Evolutionary conservation across 64 coral and sea anemone species (phyloP).

Genomic region (Porites lutea): DNA sequence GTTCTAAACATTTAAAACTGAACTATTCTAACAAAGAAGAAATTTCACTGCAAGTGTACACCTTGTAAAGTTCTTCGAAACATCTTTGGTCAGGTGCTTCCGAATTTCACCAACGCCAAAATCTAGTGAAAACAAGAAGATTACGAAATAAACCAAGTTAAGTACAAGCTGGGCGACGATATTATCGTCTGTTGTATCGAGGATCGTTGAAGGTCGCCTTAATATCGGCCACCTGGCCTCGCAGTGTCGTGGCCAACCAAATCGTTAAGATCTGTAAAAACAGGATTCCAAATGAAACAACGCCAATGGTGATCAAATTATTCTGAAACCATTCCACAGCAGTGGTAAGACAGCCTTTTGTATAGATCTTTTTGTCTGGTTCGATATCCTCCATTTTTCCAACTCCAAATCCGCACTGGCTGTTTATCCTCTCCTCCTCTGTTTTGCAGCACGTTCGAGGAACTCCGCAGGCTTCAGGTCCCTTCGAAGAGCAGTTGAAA

Average conservation of each 20-base stretch:
- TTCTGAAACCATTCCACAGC: constrained; percentile 26
- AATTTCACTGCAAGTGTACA: too few species aligned
- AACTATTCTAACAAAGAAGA: too few species aligned
- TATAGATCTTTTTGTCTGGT: constrained; percentile 32
- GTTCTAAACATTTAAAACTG: too few species aligned
- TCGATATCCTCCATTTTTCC: constrained; percentile 20
- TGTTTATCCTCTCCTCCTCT: constrained; percentile 39
- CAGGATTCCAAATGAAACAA: constrained; percentile 10
- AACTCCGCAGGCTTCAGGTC: constrained; percentile 51
- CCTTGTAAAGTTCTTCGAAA: too few species aligned
- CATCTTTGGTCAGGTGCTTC: too few species aligned
- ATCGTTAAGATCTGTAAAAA: constrained; percentile 55
- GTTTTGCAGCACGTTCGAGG: constrained; percentile 55
- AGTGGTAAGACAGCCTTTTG: constrained; percentile 38
- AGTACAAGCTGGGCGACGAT: neutral
- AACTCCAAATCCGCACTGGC: constrained; percentile 62
- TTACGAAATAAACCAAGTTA: too few species aligned
- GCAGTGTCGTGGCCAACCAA: constrained; percentile 29
- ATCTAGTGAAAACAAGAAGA: too few species aligned
- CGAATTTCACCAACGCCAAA: too few species aligned
- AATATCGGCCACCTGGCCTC: constrained; percentile 29
- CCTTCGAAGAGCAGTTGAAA: constrained; percentile 68
- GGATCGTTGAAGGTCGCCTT: neutral
- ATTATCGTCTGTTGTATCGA: constrained; percentile 8
- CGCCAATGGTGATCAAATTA: constrained; percentile 24